Percentiles rank a stretch among this genome's conserved stretches.
Conservation (phyloP, 2,797 vertebrate genomes). For the Arctocebus calabarensis region DNA sequence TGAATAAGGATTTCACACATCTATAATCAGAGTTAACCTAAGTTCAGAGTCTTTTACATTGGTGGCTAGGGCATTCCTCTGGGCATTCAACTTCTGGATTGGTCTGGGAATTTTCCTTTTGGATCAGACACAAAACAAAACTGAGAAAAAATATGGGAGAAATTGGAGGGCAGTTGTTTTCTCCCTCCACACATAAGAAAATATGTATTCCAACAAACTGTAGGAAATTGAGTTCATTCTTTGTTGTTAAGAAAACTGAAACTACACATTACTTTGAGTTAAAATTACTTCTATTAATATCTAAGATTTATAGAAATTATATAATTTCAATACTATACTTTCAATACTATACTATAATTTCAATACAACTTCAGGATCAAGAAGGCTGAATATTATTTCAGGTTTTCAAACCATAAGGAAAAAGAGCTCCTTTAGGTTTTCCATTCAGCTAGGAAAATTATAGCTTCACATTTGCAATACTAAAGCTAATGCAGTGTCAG, state of each 20-base stretch:
- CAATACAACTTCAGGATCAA: constrained; percentile 67
- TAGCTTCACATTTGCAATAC: constrained; percentile 75
- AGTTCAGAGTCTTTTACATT: constrained; percentile 42
- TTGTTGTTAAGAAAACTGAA: constrained; percentile 67
- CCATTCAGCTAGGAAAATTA: constrained; percentile 81
- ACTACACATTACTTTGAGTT: constrained; percentile 72
- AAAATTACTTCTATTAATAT: constrained; percentile 76
- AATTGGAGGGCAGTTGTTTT: neutral
- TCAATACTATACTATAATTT: constrained; percentile 69
- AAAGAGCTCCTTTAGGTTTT: constrained; percentile 79
- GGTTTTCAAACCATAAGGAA: constrained; percentile 76
- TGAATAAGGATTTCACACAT: constrained; percentile 20
- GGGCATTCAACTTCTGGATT: neutral
- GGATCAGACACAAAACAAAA: constrained; percentile 26
- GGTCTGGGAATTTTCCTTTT: constrained; percentile 53
- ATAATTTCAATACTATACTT: constrained; percentile 68
- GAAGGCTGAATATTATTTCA: constrained; percentile 83
- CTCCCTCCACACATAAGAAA: neutral
- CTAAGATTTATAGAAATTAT: constrained; percentile 86
- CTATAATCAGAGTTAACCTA: neutral
- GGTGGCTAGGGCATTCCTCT: neutral
- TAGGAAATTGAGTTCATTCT: constrained; percentile 43
- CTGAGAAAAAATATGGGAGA: neutral
- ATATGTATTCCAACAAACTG: constrained; percentile 8
- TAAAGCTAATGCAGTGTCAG: constrained; percentile 81